Percentiles rank a stretch among this genome's conserved stretches.
Conservation (phyloP, 1,140 invertebrate genomes). For the Cepaea nemoralis region DNA sequence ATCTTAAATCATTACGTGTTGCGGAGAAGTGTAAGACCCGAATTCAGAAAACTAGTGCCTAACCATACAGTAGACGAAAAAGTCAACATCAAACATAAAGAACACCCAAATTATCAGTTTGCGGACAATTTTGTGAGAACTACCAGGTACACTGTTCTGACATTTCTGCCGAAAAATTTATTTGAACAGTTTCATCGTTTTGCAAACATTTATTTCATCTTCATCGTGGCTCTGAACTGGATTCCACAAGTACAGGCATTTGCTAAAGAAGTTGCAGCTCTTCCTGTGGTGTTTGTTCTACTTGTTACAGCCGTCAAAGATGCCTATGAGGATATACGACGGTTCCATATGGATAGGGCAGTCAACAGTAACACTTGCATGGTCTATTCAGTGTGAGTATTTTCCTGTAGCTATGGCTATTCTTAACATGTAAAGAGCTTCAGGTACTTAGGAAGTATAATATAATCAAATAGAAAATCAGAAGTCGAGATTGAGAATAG, state of each 20-base stretch:
- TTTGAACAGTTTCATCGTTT: constrained; percentile 98
- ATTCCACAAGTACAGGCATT: constrained; percentile 90
- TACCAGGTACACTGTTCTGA: constrained; percentile 94
- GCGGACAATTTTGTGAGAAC: constrained; percentile 77
- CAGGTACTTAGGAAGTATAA: no score
- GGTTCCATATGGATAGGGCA: constrained; percentile 89
- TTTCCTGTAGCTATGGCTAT: no score
- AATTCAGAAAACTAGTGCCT: constrained; percentile 63
- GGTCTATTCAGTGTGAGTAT: constrained; percentile 88
- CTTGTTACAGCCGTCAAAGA: constrained; percentile 97
- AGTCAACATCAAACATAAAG: constrained; percentile 74
- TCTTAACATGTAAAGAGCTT: no score
- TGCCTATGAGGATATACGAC: constrained; percentile 92
- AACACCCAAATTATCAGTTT: constrained; percentile 86
- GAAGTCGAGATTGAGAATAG: no score
- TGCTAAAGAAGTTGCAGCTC: constrained; percentile 95
- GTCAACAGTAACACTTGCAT: constrained; percentile 94
- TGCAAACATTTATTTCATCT: constrained; percentile 98
- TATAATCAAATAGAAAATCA: no score
- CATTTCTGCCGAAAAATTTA: constrained; percentile 95
- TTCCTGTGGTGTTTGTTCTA: constrained; percentile 83
- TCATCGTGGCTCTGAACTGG: constrained; percentile 95
- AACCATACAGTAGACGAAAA: constrained; percentile 68
- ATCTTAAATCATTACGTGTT: constrained; percentile 25
- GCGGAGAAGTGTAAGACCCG: constrained; percentile 48